Conservation (phyloP, 23 tunicate species). For the Diplosoma virens region DNA sequence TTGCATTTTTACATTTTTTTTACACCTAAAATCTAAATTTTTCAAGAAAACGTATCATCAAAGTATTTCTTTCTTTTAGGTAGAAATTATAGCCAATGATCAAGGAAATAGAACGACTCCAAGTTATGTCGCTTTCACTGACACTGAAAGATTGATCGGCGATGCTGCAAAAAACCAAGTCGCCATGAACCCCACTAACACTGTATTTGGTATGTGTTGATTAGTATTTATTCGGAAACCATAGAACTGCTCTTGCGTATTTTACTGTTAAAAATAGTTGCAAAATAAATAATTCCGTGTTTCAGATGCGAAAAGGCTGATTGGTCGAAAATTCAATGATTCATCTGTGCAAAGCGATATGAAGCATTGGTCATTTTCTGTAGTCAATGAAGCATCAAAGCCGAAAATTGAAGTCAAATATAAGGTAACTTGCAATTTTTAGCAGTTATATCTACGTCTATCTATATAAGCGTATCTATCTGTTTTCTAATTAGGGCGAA, state of each 20-base stretch:
- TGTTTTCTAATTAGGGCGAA: constrained; percentile 52
- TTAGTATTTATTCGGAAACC: background rate
- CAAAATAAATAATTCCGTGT: background rate
- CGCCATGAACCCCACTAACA: constrained; percentile 87
- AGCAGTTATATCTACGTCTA: too few species aligned
- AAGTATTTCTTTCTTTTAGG: too few species aligned
- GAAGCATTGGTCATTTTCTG: constrained; percentile 75
- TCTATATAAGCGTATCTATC: too few species aligned
- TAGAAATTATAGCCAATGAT: constrained; percentile 58
- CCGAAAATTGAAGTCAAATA: constrained; percentile 71
- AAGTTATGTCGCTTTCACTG: constrained; percentile 80
- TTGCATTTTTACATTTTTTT: too few species aligned
- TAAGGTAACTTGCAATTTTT: too few species aligned
- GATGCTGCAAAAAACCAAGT: constrained; percentile 98
- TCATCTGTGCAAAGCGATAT: constrained; percentile 64
- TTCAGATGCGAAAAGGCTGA: constrained; percentile 84
- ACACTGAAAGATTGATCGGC: constrained; percentile 84
- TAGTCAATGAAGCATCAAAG: constrained; percentile 48
- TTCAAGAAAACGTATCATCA: too few species aligned
- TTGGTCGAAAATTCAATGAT: constrained; percentile 81
- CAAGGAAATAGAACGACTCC: constrained; percentile 73
- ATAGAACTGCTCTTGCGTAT: background rate
- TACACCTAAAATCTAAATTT: too few species aligned
- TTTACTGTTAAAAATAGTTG: background rate
- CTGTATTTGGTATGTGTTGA: constrained; percentile 72